These are phyloP conservation scores for Calameuta pallipes DNA, from an alignment of 2,888 invertebrate genomes.

Conservation along the genomic window DNA sequence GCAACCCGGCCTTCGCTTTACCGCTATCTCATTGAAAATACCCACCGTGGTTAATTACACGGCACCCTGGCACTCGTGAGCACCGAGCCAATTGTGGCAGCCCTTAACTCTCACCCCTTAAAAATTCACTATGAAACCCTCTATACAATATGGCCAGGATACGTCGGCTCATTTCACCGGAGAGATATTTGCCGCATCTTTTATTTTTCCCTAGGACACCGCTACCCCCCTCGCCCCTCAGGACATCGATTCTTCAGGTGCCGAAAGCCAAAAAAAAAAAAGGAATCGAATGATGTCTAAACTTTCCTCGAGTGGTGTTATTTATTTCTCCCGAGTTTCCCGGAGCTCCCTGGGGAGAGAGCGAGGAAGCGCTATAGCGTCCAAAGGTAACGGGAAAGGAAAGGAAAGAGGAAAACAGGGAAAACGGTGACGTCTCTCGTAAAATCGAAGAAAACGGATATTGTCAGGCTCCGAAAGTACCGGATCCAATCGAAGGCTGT, in stretches of 20 bases:
- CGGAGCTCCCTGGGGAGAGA: neutral
- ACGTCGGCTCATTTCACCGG: neutral
- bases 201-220: neutral
- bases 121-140: conserved; percentile 16
- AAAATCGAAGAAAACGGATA: neutral
- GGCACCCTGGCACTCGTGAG: conserved; percentile 24
- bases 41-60: conserved; percentile 50
- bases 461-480: neutral
- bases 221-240: neutral
- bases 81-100: neutral
- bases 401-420: neutral
- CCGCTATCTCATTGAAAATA: conserved; percentile 51
- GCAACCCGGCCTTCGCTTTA: neutral
- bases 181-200: neutral
- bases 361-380: neutral
- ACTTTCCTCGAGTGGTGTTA: neutral
- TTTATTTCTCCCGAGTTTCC: neutral
- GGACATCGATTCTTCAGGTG: neutral
- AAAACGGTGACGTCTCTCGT: conserved; percentile 4
- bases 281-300: neutral
- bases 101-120: conserved; percentile 18
- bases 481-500: neutral
- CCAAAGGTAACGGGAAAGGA: neutral
- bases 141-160: neutral
- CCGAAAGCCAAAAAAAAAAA: neutral